Evolutionary conservation across 2,113 vertebrate species (phyloP).

Genomic region (Pipa parva): DNA sequence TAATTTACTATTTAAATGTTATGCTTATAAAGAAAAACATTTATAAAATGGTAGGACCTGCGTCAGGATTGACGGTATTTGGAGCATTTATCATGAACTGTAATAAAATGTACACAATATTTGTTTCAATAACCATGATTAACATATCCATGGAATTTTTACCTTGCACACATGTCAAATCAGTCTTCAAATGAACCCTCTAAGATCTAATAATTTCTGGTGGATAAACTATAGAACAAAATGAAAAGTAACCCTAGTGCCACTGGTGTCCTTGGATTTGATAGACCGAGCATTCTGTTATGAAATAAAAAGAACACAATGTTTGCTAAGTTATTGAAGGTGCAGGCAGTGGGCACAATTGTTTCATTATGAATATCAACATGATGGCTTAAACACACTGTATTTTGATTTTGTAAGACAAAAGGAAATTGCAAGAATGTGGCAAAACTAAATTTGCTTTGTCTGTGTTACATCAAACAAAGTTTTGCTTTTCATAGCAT

Average conservation of each 20-base stretch:
- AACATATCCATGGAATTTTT: background rate
- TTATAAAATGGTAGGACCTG: no score
- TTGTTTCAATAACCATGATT: conserved; percentile 1
- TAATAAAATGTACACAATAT: background rate
- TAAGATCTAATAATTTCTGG: background rate
- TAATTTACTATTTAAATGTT: no score
- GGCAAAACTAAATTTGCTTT: no score
- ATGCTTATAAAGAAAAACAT: background rate
- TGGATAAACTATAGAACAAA: background rate
- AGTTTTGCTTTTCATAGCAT: no score
- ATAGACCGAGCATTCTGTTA: conserved; percentile 54
- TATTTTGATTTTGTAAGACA: no score
- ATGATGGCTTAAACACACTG: background rate
- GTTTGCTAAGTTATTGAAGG: conserved; percentile 51
- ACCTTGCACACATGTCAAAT: background rate
- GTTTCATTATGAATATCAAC: background rate
- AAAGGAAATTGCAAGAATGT: no score
- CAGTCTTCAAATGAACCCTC: background rate
- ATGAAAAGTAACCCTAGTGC: conserved; percentile 32
- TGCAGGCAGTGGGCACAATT: background rate
- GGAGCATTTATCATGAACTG: background rate
- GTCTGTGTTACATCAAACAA: no score
- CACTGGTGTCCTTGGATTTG: conserved; percentile 46
- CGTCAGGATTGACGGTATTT: no score
- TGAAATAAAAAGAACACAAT: conserved; percentile 54